Evolutionary conservation across 2,113 vertebrate genomes (phyloP).

Genomic region (Mus pahari): DNA sequence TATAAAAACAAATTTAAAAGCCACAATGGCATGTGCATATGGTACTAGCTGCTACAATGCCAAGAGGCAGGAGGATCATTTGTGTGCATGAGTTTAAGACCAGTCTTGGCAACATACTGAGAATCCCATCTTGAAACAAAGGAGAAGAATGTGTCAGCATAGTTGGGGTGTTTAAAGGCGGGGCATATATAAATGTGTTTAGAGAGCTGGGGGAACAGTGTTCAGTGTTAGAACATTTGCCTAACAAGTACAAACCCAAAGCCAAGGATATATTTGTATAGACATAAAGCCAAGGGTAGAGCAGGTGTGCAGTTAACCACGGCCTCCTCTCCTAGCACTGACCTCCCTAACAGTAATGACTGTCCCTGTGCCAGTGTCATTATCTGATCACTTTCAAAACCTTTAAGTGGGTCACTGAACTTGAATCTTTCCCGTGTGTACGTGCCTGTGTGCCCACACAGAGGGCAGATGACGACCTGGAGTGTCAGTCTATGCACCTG

Average conservation of each 20-base stretch:
- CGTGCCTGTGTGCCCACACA: not conserved
- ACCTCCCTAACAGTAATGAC: not conserved
- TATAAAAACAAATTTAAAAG: not conserved
- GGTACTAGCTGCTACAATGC: too few species aligned
- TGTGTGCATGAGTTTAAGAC: not conserved
- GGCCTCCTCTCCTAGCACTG: not conserved
- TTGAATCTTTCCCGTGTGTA: not conserved
- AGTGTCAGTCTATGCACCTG: not conserved
- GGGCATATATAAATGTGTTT: not conserved
- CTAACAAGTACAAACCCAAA: not conserved
- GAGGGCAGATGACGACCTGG: not conserved
- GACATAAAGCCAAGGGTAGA: not conserved
- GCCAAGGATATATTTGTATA: too few species aligned
- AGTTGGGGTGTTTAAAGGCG: slow-evolving; percentile 4
- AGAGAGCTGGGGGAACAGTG: not conserved
- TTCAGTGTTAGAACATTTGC: not conserved
- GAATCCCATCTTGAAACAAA: not conserved
- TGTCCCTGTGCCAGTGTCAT: not conserved
- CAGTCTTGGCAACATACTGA: not conserved
- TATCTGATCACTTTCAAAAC: slow-evolving; percentile 12
- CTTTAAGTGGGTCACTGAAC: not conserved
- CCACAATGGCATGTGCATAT: not conserved
- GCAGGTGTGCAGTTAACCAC: not conserved
- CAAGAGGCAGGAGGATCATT: not conserved
- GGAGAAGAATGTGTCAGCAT: not conserved